A percentile compares a stretch with the other conserved stretches of the same genome.
These are phyloP conservation scores for Elachura formosa DNA, from an alignment of 2,113 vertebrate species.

Conservation along the genomic window DNA sequence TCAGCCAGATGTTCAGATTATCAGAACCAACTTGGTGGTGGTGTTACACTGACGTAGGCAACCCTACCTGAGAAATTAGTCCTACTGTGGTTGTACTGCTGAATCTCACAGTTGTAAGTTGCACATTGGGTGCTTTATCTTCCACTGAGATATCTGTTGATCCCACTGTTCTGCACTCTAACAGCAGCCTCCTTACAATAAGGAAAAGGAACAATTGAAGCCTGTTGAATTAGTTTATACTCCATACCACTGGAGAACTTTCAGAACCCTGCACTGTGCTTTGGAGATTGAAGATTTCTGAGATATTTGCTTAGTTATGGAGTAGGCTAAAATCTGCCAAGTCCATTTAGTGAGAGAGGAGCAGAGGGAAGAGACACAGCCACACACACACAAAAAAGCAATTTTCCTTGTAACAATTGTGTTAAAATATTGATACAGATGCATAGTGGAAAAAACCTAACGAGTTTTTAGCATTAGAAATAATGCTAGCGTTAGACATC, in stretches of 20 bases:
- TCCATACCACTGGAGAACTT: conserved; percentile 21
- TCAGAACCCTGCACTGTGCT: conserved; percentile 41
- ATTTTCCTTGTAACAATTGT: conserved; percentile 61
- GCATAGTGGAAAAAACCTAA: conserved; percentile 53
- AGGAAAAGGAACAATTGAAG: neutral
- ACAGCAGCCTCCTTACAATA: neutral
- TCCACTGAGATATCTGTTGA: neutral
- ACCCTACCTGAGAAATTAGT: neutral
- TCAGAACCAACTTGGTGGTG: neutral
- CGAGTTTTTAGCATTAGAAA: conserved; percentile 58
- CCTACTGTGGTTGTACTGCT: neutral
- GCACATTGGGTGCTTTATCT: neutral
- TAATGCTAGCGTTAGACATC: conserved; percentile 46
- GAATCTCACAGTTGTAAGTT: neutral
- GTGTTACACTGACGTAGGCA: neutral
- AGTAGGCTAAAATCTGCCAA: conserved; percentile 51
- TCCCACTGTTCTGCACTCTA: neutral
- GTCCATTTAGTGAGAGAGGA: conserved; percentile 61
- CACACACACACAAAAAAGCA: conserved; percentile 26
- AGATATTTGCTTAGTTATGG: conserved; percentile 61
- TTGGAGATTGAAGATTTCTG: conserved; percentile 58
- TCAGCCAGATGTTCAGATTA: neutral
- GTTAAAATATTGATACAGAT: conserved; percentile 70
- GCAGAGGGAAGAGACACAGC: conserved; percentile 6
- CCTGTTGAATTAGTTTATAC: neutral